phyloP scores from a whole-genome alignment of 2,113 vertebrate genomes.

The Siniperca knerii region DNA sequence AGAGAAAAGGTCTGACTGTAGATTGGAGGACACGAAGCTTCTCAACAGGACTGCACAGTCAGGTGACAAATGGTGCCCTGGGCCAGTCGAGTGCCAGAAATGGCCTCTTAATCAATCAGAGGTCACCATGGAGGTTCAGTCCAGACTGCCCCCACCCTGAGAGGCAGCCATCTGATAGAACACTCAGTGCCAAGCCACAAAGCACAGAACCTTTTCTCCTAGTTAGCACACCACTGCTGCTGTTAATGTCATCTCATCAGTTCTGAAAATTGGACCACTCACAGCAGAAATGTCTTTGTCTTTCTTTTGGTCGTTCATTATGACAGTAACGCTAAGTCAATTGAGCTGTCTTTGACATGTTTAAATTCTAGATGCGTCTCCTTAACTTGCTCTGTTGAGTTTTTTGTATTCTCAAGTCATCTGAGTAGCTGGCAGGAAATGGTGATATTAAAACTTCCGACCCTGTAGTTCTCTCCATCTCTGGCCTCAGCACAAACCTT shows the following conservation, averaged over 20 bases:
- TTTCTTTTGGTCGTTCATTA: conserved; percentile 1
- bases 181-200: conserved; percentile 66
- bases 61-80: conserved; percentile 80
- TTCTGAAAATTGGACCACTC: conserved; percentile 7
- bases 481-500: conserved; percentile 27
- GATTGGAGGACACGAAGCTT: conserved; percentile 64
- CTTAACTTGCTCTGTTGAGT: neutral
- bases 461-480: conserved; percentile 1
- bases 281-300: neutral
- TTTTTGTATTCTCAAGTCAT: conserved; percentile 5
- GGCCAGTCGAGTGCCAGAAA: conserved; percentile 74
- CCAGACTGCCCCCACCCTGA: conserved; percentile 71
- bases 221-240: conserved; percentile 23
- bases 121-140: conserved; percentile 70
- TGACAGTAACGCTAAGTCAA: neutral
- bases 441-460: conserved; percentile 24
- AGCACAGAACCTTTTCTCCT: conserved; percentile 41
- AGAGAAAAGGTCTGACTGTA: conserved; percentile 61
- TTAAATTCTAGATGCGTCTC: neutral
- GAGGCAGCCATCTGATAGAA: conserved; percentile 77
- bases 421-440: conserved; percentile 13
- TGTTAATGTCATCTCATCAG: conserved; percentile 35
- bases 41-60: conserved; percentile 71
- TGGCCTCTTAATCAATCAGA: conserved; percentile 83
- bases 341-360: neutral